Evolutionary conservation across 2,888 invertebrate genomes (phyloP).

Genomic region (Strigamia crassipes): DNA sequence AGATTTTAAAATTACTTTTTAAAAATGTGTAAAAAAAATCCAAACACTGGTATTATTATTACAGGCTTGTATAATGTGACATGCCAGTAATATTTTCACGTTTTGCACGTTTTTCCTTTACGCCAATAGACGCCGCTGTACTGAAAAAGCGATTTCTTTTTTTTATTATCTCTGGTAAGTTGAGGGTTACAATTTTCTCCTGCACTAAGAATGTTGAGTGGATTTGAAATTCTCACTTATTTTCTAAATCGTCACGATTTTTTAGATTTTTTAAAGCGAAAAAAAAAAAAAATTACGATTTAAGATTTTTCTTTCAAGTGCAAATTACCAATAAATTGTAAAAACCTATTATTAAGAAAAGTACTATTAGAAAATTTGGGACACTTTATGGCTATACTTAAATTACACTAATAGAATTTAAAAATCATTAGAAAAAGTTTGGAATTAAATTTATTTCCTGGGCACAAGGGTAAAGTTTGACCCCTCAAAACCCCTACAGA

Average conservation of each 20-base stretch:
- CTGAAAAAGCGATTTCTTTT: background rate
- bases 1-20: no score
- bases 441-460: background rate
- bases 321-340: no score
- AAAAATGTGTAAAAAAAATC: no score
- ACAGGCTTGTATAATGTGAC: no score
- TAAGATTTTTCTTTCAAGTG: no score
- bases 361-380: no score
- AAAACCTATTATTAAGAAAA: no score
- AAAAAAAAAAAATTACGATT: no score
- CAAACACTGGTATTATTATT: no score
- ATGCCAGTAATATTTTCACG: background rate
- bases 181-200: slow-evolving; percentile 27
- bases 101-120: slow-evolving; percentile 13
- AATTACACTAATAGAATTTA: no score
- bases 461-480: background rate
- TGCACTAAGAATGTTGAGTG: slow-evolving; percentile 30
- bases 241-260: slow-evolving; percentile 18
- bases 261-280: background rate
- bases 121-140: slow-evolving; percentile 11
- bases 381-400: no score
- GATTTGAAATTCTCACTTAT: slow-evolving; percentile 14
- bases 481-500: background rate
- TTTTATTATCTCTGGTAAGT: background rate
- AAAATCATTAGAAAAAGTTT: background rate